These are phyloP conservation scores for Xestobium rufovillosum DNA, from an alignment of 2,888 invertebrate genomes.

Conservation along the genomic window DNA sequence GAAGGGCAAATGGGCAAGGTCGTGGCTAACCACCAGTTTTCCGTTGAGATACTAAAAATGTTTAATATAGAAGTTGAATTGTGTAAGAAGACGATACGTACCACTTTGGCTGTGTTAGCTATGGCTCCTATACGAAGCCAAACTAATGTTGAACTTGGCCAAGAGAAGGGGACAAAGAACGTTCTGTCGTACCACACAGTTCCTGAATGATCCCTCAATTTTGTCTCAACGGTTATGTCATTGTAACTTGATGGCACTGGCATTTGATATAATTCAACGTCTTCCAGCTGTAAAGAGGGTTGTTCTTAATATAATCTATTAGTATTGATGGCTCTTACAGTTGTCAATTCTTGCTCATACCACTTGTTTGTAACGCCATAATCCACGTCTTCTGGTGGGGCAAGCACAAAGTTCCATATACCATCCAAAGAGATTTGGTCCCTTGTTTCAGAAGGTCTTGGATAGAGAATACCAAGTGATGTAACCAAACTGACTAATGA, in stretches of 20 bases:
- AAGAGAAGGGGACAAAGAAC: slow-evolving; percentile 72
- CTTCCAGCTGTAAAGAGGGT: background rate
- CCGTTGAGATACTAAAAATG: slow-evolving; percentile 80
- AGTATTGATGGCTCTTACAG: no score
- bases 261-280: slow-evolving; percentile 52
- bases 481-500: no score
- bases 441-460: no score
- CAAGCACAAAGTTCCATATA: no score
- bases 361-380: no score
- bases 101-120: slow-evolving; percentile 83
- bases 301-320: no score
- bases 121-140: slow-evolving; percentile 91
- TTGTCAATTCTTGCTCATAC: no score
- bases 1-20: slow-evolving; percentile 93
- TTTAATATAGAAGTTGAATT: background rate
- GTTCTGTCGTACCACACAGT: slow-evolving; percentile 89
- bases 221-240: slow-evolving; percentile 76
- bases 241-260: slow-evolving; percentile 95
- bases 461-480: no score
- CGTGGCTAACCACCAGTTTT: slow-evolving; percentile 66
- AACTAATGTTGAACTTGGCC: slow-evolving; percentile 76
- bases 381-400: no score
- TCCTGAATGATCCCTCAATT: slow-evolving; percentile 84
- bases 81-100: slow-evolving; percentile 45
- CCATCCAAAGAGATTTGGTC: no score